A percentile compares a stretch with the other conserved stretches of the same genome.
phyloP scores from a whole-genome alignment of 2,113 vertebrate species.

The Glaucomys volans region DNA sequence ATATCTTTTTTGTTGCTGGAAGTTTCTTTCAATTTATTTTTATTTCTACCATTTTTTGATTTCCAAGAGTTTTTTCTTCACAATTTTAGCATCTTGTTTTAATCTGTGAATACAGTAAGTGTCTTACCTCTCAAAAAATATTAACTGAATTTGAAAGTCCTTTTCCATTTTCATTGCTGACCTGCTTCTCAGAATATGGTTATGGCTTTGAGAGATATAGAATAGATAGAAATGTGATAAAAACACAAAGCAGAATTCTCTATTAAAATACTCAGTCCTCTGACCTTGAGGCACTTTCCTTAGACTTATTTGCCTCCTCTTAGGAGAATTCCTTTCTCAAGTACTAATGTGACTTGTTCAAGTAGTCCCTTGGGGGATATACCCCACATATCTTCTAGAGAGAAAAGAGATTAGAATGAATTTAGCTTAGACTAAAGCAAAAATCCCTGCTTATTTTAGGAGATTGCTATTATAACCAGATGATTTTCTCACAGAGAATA shows the following conservation, averaged over 20 bases:
- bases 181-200: not conserved
- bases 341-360: not conserved
- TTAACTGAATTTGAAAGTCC: not conserved
- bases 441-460: not conserved
- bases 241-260: not conserved
- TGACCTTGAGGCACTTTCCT: not conserved
- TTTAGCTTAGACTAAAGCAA: not conserved
- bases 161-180: not conserved
- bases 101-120: not conserved
- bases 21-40: not conserved
- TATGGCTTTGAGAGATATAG: not conserved
- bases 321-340: not conserved
- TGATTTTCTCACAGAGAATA: not conserved
- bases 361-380: not conserved
- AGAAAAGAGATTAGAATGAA: not conserved
- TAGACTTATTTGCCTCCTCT: not conserved
- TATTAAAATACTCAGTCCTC: not conserved
- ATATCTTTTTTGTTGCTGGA: not conserved
- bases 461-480: not conserved
- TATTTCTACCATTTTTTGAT: not conserved
- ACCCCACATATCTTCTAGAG: not conserved
- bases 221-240: not conserved
- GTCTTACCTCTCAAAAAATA: not conserved
- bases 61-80: not conserved
- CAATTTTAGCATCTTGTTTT: not conserved